Percentiles rank a stretch among this genome's conserved stretches.
These are phyloP conservation scores for Sarcophaga caerulescens DNA, from an alignment of 2,888 invertebrate species.

Conservation along the genomic window DNA sequence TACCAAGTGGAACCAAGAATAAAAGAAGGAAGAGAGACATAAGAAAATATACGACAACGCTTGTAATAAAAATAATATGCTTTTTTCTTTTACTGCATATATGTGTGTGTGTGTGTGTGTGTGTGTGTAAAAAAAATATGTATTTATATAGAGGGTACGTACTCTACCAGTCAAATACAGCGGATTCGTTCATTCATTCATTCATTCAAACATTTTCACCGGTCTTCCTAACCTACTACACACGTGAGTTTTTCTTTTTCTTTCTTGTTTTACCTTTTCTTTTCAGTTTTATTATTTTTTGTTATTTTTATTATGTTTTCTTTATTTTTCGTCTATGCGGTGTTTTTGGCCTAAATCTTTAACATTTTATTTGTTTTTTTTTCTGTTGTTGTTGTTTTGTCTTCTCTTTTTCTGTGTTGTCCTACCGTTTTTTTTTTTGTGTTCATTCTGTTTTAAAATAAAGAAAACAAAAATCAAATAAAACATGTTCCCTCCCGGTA, in stretches of 20 bases:
- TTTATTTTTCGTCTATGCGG: slow-evolving; percentile 46
- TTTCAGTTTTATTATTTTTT: slow-evolving; percentile 30
- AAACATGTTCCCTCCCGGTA: slow-evolving; percentile 40
- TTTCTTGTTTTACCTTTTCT: slow-evolving; percentile 25
- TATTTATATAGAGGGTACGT: slow-evolving; percentile 4
- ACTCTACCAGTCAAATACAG: neutral
- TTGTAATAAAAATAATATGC: neutral
- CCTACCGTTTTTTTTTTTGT: neutral
- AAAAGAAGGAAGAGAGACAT: neutral
- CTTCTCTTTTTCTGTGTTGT: neutral
- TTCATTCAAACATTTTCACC: slow-evolving; percentile 1
- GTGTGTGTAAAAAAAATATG: neutral
- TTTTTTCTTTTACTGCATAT: neutral
- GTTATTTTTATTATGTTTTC: slow-evolving; percentile 29
- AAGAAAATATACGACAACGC: neutral
- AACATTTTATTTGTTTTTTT: slow-evolving; percentile 24
- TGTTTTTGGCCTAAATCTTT: slow-evolving; percentile 66
- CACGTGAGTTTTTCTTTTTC: slow-evolving; percentile 42
- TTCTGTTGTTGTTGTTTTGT: slow-evolving; percentile 30
- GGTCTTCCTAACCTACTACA: neutral
- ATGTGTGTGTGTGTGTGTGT: neutral
- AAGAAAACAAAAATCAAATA: neutral
- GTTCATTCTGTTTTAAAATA: neutral
- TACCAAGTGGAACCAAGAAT: neutral
- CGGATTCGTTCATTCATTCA: slow-evolving; percentile 12